Percentiles rank a stretch among this genome's conserved stretches.
Conservation (phyloP, 1,140 invertebrate species). For the Druon quercuslanigerum region DNA sequence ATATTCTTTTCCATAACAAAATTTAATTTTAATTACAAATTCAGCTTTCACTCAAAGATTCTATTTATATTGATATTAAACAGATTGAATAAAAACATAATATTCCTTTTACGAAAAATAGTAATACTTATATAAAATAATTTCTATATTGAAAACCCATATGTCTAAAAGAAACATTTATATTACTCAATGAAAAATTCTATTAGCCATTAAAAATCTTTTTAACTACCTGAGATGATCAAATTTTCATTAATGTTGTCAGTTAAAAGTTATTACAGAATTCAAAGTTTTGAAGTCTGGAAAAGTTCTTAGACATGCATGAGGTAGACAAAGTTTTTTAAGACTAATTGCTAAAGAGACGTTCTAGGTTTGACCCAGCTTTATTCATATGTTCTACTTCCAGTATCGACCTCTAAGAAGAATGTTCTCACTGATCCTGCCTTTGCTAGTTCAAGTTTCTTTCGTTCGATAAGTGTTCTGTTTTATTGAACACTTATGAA, state of each 20-base stretch:
- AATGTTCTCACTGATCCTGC: slow-evolving; percentile 2
- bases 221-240: background rate
- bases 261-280: background rate
- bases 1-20: no score
- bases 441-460: slow-evolving; percentile 18
- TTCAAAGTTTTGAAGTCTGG: background rate
- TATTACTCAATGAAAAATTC: no score
- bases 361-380: background rate
- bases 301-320: background rate
- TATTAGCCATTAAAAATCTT: background rate
- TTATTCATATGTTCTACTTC: slow-evolving; percentile 41
- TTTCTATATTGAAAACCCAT: no score
- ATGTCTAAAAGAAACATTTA: no score
- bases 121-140: no score
- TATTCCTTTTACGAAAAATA: no score
- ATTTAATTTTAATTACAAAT: no score
- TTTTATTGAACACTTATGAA: background rate
- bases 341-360: slow-evolving; percentile 15
- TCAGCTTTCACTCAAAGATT: no score
- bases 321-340: slow-evolving; percentile 9
- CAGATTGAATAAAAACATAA: no score
- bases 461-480: background rate
- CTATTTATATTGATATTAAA: no score
- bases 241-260: background rate
- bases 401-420: slow-evolving; percentile 39